Evolutionary conservation across 2,113 vertebrate genomes (phyloP).

Genomic region (Isurus oxyrinchus): DNA sequence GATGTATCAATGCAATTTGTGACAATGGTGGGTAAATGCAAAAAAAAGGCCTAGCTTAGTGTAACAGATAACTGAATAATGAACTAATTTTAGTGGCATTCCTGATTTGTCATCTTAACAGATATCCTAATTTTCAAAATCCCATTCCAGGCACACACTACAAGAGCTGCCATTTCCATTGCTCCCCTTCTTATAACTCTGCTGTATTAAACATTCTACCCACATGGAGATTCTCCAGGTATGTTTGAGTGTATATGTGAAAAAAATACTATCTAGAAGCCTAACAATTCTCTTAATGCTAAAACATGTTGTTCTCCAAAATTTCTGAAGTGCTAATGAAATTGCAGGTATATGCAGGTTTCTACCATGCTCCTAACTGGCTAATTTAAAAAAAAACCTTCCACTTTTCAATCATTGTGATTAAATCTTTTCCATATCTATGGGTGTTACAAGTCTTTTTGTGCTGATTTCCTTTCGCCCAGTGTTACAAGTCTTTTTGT

Average conservation of each 20-base stretch:
- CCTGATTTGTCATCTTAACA: slow-evolving; percentile 14
- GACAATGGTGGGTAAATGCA: not conserved
- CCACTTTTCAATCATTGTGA: no score
- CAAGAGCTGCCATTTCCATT: not conserved
- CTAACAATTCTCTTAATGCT: not conserved
- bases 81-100: not conserved
- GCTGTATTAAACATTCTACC: not conserved
- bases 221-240: not conserved
- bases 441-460: no score
- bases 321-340: not conserved
- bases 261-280: not conserved
- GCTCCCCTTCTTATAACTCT: not conserved
- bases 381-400: no score
- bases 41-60: not conserved
- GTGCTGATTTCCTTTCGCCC: no score
- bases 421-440: no score
- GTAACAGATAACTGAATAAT: not conserved
- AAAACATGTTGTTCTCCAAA: not conserved
- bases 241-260: not conserved
- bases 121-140: not conserved
- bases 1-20: not conserved
- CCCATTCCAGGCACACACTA: not conserved
- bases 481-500: no score
- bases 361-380: not conserved
- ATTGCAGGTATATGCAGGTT: not conserved